phyloP scores from a whole-genome alignment of 2,113 vertebrate species.

The Trogon surrucura region DNA sequence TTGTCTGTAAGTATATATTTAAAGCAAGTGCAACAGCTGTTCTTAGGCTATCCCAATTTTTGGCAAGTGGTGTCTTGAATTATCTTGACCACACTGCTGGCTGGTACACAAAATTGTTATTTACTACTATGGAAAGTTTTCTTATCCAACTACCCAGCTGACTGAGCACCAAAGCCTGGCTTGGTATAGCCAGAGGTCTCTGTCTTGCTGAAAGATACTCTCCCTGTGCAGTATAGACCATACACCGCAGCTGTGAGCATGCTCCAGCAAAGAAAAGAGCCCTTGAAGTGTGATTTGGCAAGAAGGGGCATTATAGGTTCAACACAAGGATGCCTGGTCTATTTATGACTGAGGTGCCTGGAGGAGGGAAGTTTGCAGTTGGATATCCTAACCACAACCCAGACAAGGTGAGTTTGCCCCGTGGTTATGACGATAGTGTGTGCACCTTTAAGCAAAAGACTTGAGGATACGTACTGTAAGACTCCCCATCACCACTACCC shows the following conservation, averaged over 20 bases:
- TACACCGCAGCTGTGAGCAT: not conserved
- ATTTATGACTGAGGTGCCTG: not conserved
- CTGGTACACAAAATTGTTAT: accelerated
- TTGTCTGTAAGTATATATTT: not conserved
- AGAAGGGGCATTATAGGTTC: not conserved
- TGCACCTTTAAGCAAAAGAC: not conserved
- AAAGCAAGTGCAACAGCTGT: not conserved
- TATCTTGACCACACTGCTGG: not conserved
- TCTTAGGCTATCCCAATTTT: not conserved
- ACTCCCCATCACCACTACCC: not conserved
- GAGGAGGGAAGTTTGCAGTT: not conserved
- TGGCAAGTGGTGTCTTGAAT: not conserved
- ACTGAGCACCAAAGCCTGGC: not conserved
- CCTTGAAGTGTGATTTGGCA: not conserved
- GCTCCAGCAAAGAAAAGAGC: not conserved
- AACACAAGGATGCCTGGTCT: not conserved
- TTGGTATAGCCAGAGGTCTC: not conserved
- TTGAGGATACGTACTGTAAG: accelerated
- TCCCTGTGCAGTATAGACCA: not conserved
- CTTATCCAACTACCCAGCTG: not conserved
- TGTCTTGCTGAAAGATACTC: not conserved
- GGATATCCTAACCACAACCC: not conserved
- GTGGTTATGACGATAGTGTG: accelerated
- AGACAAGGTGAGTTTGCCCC: not conserved
- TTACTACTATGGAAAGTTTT: not conserved